Evolutionary conservation across 2,888 invertebrate species (phyloP).

Genomic region (Volucella inanis): DNA sequence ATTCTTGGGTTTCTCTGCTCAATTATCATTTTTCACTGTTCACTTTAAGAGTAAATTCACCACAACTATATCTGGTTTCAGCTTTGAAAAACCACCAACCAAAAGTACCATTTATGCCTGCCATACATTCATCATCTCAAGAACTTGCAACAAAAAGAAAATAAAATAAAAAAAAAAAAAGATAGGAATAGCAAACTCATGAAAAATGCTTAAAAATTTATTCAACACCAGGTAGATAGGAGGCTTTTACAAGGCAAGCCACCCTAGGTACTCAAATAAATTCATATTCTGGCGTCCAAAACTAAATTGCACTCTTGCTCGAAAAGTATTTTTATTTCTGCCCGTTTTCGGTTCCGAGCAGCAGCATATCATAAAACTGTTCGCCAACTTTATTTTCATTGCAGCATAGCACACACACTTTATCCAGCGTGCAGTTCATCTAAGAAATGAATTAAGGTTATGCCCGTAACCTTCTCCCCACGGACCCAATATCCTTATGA

Average conservation of each 20-base stretch:
- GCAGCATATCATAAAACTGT: slow-evolving; percentile 60
- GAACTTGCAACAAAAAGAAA: neutral
- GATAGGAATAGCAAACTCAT: too few relatives aligned
- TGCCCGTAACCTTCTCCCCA: slow-evolving; percentile 40
- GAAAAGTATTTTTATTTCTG: slow-evolving; percentile 4
- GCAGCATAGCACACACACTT: slow-evolving; percentile 38
- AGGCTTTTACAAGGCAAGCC: neutral
- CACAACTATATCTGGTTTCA: slow-evolving; percentile 8
- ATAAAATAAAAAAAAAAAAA: neutral
- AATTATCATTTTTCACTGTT: slow-evolving; percentile 37
- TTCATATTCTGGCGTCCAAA: slow-evolving; percentile 59
- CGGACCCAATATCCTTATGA: slow-evolving; percentile 64
- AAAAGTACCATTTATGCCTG: slow-evolving; percentile 48
- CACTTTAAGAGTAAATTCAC: slow-evolving; percentile 24
- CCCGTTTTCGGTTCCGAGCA: neutral
- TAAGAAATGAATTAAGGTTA: slow-evolving; percentile 64
- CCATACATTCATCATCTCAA: slow-evolving; percentile 46
- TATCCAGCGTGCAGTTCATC: slow-evolving; percentile 58
- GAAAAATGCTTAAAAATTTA: slow-evolving; percentile 42
- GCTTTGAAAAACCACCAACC: neutral
- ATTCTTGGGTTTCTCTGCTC: slow-evolving; percentile 16
- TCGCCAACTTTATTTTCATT: slow-evolving; percentile 65
- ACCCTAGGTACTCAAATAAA: slow-evolving; percentile 55
- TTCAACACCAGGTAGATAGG: slow-evolving; percentile 40
- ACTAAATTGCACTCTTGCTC: slow-evolving; percentile 60